Conservation (phyloP, 2,113 vertebrate genomes). For the Malurus elegans region DNA sequence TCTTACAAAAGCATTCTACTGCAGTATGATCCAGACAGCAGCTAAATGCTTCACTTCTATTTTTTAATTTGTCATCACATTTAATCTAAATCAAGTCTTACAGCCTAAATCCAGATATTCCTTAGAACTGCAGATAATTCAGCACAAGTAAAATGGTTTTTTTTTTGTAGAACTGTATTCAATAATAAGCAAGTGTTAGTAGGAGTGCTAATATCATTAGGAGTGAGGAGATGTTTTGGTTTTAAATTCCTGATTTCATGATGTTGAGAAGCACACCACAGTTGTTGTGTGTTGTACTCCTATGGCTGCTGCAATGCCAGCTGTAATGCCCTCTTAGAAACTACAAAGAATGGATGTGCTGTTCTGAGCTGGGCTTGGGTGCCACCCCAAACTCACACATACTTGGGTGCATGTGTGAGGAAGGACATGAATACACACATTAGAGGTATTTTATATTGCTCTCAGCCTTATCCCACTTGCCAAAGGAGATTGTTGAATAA, state of each 20-base stretch:
- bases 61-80: background rate
- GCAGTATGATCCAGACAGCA: background rate
- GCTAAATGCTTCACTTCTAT: background rate
- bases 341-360: background rate
- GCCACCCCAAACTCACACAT: background rate
- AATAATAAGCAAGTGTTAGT: background rate
- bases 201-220: background rate
- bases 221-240: background rate
- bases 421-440: background rate
- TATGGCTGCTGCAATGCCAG: background rate
- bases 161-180: background rate
- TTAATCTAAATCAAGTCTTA: background rate
- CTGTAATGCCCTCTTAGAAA: background rate
- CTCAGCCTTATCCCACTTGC: background rate
- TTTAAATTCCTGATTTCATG: background rate
- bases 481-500: background rate
- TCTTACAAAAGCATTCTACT: background rate
- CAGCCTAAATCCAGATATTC: background rate
- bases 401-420: background rate
- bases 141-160: background rate
- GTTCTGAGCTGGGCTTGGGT: background rate
- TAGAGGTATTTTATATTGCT: background rate
- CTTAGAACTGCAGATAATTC: background rate
- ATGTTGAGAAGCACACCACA: background rate
- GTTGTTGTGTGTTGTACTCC: background rate